Base-by-base conservation (phyloP, 2,113 vertebrate species). In the Plecturocebus donacophilus region DNA sequence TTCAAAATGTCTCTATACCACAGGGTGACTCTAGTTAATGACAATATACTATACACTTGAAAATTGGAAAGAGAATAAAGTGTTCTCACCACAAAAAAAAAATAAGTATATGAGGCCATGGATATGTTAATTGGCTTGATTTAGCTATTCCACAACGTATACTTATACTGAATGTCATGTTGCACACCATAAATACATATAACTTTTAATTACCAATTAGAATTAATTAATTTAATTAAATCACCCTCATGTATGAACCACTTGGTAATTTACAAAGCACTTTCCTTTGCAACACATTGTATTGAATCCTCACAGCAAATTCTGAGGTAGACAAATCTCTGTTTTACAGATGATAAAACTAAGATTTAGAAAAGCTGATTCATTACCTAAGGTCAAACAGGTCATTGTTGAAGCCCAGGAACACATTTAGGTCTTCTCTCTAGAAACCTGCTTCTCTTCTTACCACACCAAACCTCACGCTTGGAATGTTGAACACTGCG, bases 181-280 rank as follows among this genome's bases (percentile, higher is more conserved):
- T 71, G 3, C 11, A 92, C 2, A 58, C n/a, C 42, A 95, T 30
- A 81, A 87, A 64, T 14, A 47, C 17, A 61, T 9, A 35, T 6
- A 58, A 35, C 27, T 47, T 87, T 79, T 32, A 49, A 45, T 70
- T 30, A 19, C 25, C 58, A 56, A 38, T 83, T 80, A 81, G 25
- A 88, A 88, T 54, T 38, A 27, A 77, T 71, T 64, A 52, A 52
- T n/a, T 89, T 49, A 80, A 14, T 54, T 88, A 81, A 87, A 38
- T 32, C 40, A 23, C 23, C 90, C 21, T 90, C 32, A 16, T 77
- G 21, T 61, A 30, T 47, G 20, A 66, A 20, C 35, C 23, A 79
- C 45, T 76, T 94, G 68, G 32, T 79, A 85, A 68, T 93, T 94
- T 77, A 77, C 40, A 94, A 86, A 93, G 14, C 32, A 77, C 82